phyloP scores from a whole-genome alignment of 2,888 invertebrate species.

The Troglohyphantes excavatus region DNA sequence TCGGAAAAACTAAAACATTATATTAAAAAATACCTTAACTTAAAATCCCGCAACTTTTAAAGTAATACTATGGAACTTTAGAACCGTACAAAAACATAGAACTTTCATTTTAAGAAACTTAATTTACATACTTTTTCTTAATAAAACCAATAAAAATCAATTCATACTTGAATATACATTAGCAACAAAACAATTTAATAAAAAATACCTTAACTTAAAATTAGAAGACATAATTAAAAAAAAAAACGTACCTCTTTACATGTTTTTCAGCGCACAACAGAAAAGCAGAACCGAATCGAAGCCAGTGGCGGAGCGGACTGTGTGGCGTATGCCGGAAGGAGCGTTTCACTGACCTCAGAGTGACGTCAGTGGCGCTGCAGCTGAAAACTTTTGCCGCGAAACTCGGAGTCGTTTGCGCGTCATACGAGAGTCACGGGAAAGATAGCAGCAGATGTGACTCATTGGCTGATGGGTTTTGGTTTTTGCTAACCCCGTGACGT shows the following conservation, averaged over 20 bases:
- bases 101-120: too few species aligned
- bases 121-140: too few species aligned
- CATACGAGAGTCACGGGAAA: conserved; percentile 34
- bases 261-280: not conserved
- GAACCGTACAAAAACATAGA: too few species aligned
- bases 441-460: conserved; percentile 41
- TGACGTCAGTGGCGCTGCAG: conserved; percentile 54
- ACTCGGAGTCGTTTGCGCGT: conserved; percentile 40
- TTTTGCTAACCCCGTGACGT: conserved; percentile 22
- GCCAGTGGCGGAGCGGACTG: conserved; percentile 24
- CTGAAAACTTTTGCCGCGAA: conserved; percentile 70
- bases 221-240: not conserved
- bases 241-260: not conserved
- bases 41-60: too few species aligned
- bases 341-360: conserved; percentile 55
- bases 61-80: too few species aligned
- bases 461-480: too few species aligned
- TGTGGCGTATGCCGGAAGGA: conserved; percentile 7
- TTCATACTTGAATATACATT: too few species aligned
- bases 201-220: not conserved
- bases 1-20: too few species aligned
- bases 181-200: too few species aligned
- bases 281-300: not conserved
- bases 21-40: too few species aligned
- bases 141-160: too few species aligned